A percentile compares a stretch with the other conserved stretches of the same genome.
phyloP scores from a whole-genome alignment of 2,888 invertebrate genomes.

The Scaptomyza cyrtandrae region DNA sequence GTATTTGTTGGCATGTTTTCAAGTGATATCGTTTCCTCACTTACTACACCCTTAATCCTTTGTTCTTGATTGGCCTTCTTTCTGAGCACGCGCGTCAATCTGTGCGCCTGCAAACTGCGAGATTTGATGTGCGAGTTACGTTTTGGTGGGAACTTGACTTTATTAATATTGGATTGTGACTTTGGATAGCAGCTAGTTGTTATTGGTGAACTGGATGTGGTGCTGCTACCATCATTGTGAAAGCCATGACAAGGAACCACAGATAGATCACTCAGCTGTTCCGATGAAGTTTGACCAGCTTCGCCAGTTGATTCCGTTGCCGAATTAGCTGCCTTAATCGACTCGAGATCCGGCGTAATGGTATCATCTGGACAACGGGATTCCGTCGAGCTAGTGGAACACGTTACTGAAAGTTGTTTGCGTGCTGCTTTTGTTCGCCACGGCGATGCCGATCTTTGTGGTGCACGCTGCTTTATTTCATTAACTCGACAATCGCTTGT shows the following conservation, averaged over 20 bases:
- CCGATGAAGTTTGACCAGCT: slow-evolving; percentile 25
- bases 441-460: slow-evolving; percentile 32
- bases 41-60: background rate
- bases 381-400: slow-evolving; percentile 11
- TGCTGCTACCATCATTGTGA: slow-evolving; percentile 38
- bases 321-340: background rate
- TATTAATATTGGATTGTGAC: background rate
- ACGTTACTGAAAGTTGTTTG: slow-evolving; percentile 55
- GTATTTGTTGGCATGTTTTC: background rate
- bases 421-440: slow-evolving; percentile 79
- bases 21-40: background rate
- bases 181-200: background rate
- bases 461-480: background rate
- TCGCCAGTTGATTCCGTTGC: background rate
- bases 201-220: background rate
- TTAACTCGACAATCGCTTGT: background rate
- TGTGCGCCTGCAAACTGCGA: slow-evolving; percentile 11
- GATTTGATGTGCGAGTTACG: background rate
- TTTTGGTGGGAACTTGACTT: slow-evolving; percentile 47
- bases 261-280: slow-evolving; percentile 60
- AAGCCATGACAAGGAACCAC: slow-evolving; percentile 59
- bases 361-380: background rate
- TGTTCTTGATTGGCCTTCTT: background rate
- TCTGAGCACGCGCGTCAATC: slow-evolving; percentile 7
- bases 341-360: background rate